Percentiles rank a stretch among this genome's conserved stretches.
phyloP scores from a whole-genome alignment of 2,888 invertebrate genomes.

The Eupithecia insigniata region DNA sequence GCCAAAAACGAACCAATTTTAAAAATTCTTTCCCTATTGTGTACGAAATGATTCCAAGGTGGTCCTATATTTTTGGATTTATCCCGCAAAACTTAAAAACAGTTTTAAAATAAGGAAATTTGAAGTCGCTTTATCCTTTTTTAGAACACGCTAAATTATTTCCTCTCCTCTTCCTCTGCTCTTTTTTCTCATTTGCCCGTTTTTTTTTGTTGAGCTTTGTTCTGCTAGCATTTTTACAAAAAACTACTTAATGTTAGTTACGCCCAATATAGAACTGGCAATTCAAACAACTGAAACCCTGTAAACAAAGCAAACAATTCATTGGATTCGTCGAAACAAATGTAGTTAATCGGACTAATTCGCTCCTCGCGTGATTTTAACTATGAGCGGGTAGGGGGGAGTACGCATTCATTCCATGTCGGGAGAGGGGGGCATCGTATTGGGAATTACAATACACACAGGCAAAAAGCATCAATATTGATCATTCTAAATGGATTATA shows the following conservation, averaged over 20 bases:
- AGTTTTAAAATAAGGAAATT: no score
- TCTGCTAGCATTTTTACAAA: neutral
- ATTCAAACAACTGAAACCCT: neutral
- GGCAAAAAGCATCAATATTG: neutral
- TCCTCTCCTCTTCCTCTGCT: no score
- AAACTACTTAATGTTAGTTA: neutral
- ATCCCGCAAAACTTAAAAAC: no score
- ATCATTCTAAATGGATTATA: neutral
- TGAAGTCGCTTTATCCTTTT: no score
- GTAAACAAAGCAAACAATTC: conserved; percentile 20
- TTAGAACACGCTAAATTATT: no score
- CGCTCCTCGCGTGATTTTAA: conserved; percentile 23
- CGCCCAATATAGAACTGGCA: neutral
- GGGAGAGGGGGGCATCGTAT: conserved; percentile 18
- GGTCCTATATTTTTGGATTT: no score
- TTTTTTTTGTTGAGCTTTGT: no score
- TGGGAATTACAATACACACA: conserved; percentile 14
- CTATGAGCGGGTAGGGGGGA: conserved; percentile 1
- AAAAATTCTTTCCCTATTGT: no score
- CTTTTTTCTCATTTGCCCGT: no score
- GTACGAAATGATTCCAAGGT: no score
- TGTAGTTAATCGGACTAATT: conserved; percentile 28
- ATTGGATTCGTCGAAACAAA: conserved; percentile 25
- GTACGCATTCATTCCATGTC: conserved; percentile 18
- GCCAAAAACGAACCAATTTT: no score